Percentiles rank a stretch among this genome's conserved stretches.
phyloP scores from a whole-genome alignment of 1,140 invertebrate species.

The Drosophila sp. region DNA sequence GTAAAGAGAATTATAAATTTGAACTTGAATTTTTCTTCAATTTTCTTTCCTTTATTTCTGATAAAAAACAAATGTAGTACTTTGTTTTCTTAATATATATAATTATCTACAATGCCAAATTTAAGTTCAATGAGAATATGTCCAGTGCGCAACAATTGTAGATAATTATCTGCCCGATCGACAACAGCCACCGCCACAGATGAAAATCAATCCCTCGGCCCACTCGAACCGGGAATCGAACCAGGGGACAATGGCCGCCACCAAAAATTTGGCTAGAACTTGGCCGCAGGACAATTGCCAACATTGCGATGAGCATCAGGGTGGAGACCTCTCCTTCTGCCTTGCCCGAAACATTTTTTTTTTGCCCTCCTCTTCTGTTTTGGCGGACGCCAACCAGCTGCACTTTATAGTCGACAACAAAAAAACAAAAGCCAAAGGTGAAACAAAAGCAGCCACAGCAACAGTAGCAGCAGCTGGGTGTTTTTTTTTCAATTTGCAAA shows the following conservation, averaged over 20 bases:
- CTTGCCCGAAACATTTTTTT: background rate
- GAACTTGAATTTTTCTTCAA: no score
- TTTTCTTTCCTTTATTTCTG: no score
- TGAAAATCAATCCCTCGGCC: background rate
- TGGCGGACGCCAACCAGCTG: constrained; percentile 9
- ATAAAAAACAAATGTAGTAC: no score
- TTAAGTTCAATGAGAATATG: background rate
- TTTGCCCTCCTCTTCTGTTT: background rate
- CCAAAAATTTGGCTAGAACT: constrained; percentile 20
- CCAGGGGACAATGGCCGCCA: constrained; percentile 23
- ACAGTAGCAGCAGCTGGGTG: constrained; percentile 18
- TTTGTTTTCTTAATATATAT: no score
- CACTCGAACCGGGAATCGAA: background rate
- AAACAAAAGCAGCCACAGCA: constrained; percentile 20
- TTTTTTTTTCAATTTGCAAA: constrained; percentile 49
- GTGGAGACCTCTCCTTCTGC: background rate
- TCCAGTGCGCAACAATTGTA: constrained; percentile 29
- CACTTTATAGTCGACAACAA: constrained; percentile 27
- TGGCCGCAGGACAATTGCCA: background rate
- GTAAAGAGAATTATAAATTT: no score
- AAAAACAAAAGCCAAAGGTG: constrained; percentile 24
- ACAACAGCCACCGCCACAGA: constrained; percentile 30
- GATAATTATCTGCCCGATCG: constrained; percentile 25
- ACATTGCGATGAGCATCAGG: background rate
- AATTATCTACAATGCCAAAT: no score